These are phyloP conservation scores for Eubucco bourcierii DNA, from an alignment of 2,113 vertebrate genomes.

Conservation along the genomic window DNA sequence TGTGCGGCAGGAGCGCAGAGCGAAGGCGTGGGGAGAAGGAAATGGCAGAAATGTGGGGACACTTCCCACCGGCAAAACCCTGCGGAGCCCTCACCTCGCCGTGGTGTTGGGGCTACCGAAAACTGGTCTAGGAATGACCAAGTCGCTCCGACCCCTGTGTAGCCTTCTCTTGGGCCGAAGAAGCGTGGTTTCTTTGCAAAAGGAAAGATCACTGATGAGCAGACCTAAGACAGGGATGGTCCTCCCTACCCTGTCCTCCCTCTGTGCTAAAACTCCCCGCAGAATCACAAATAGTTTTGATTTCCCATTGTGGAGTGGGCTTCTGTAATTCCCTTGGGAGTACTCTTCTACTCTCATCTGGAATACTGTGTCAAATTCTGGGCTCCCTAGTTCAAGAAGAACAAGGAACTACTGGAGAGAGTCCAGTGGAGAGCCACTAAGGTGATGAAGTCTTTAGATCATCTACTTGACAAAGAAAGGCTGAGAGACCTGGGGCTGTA, in stretches of 20 bases:
- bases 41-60: no score
- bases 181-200: background rate
- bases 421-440: no score
- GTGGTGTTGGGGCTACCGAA: background rate
- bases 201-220: background rate
- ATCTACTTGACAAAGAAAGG: no score
- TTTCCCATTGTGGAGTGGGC: fast-evolving
- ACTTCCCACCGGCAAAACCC: background rate
- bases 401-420: no score
- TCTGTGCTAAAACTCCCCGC: fast-evolving
- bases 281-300: no score
- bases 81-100: background rate
- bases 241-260: fast-evolving
- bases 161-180: background rate
- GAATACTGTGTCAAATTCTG: no score
- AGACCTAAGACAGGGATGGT: background rate
- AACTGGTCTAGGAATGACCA: fast-evolving
- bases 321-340: no score
- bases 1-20: background rate
- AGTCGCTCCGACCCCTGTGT: fast-evolving
- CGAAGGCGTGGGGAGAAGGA: fast-evolving
- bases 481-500: no score
- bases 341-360: no score
- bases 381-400: no score
- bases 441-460: no score